These are phyloP conservation scores for Tenthredo livida DNA, from an alignment of 2,888 invertebrate genomes.

Conservation along the genomic window DNA sequence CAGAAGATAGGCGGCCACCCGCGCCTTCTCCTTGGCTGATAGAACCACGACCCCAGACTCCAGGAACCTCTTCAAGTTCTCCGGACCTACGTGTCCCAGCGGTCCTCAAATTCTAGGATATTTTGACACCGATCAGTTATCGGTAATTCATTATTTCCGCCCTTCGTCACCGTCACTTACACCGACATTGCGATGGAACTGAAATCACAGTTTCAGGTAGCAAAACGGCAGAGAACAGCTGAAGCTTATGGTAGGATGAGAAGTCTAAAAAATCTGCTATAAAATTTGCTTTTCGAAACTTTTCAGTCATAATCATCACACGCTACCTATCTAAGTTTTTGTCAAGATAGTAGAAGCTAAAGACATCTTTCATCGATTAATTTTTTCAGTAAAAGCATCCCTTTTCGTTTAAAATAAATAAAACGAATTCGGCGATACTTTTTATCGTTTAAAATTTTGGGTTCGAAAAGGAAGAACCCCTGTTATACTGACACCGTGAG, in stretches of 20 bases:
- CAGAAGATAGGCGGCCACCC: constrained; percentile 72
- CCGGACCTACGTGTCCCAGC: constrained; percentile 60
- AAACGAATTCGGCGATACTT: background rate
- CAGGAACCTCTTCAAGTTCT: constrained; percentile 58
- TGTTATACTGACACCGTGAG: constrained; percentile 62
- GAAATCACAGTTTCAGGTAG: background rate
- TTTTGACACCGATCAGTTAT: background rate
- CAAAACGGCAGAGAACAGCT: background rate
- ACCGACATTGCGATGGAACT: background rate
- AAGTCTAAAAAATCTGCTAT: background rate
- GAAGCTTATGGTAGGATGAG: background rate
- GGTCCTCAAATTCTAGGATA: constrained; percentile 65
- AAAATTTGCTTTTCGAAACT: background rate
- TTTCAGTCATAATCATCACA: background rate
- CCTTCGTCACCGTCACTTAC: background rate
- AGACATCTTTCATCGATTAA: background rate
- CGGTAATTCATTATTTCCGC: background rate
- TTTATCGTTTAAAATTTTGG: constrained; percentile 8
- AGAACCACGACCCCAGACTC: constrained; percentile 71
- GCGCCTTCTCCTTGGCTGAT: constrained; percentile 70
- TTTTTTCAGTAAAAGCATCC: background rate
- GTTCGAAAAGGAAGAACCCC: constrained; percentile 63
- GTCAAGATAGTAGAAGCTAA: background rate
- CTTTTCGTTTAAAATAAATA: constrained; percentile 44
- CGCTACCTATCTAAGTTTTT: background rate